Base-by-base conservation (phyloP, 2,113 vertebrate species). In the Myanophis thanlyinensis region DNA sequence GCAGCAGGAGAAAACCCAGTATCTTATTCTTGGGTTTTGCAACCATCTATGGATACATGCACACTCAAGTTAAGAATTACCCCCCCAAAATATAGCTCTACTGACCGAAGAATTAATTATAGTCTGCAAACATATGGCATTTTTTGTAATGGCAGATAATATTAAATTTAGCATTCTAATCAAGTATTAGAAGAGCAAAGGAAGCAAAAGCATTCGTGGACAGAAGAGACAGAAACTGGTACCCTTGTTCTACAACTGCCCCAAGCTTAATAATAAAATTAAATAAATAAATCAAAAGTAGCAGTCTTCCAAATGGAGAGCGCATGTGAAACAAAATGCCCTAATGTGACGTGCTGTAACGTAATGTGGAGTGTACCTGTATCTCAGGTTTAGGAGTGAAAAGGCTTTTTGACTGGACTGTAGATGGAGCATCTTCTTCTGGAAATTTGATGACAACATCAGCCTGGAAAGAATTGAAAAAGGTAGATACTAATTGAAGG, bases 351-450 rank as follows among this genome's bases (percentile, higher is more conserved):
- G n/a, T n/a, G n/a, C n/a, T n/a, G n/a, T n/a, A n/a, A n/a, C n/a
- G n/a, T n/a, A n/a, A n/a, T n/a, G 47, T 73, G 59, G 40, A 87
- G 54, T 20, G n/a, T 97, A 99, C 99, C 98, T 99, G 98, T 93
- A 99, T 99, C 97, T 99, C 99, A 93, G 98, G 99, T 96, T 99
- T 99, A 87, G 99, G 98, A 73, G 98, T 97, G 87, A 99, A 99
- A 59, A 99, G 98, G 11, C 98, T 99, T 97, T 99, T 99, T 54
- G 99, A 97, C 95, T 99, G 98, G 94, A 99, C 96, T 56, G 98
- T 96, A 5, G 98, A 97, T 6, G 99, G 99, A 1, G 96, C 98
- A 94, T 99, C 99, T 95, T 99, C 99, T 56, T 99, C 99, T 91
- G 98, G 97, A 94, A 99, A 99, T 95, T 98, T 99, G 95, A 99